Conservation (phyloP, 2,797 vertebrate species). For the Pteropus rufus region DNA sequence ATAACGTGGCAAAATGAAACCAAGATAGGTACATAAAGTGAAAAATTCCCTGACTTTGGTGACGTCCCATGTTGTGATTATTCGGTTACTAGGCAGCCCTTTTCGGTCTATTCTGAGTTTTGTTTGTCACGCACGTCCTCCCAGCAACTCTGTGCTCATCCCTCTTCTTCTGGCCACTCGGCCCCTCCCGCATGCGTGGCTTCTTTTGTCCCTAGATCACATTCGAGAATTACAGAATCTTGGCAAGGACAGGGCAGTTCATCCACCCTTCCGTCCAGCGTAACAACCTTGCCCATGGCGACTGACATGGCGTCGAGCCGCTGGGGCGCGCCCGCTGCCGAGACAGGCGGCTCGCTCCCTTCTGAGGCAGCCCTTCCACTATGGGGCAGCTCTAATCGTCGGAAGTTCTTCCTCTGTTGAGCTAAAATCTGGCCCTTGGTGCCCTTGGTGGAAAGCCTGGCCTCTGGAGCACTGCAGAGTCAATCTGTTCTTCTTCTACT, state of each 20-base stretch:
- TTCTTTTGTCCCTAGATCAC: not conserved
- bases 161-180: not conserved
- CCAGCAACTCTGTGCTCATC: not conserved
- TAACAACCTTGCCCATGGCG: not conserved
- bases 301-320: conserved; percentile 18
- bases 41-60: not conserved
- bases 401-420: not conserved
- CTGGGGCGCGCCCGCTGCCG: rapidly evolving
- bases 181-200: rapidly evolving
- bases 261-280: not conserved
- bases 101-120: not conserved
- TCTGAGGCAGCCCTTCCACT: not conserved
- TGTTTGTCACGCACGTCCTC: not conserved
- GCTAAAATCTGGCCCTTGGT: not conserved
- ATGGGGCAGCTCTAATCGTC: conserved; percentile 35
- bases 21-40: not conserved
- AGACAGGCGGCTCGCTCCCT: not conserved
- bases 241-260: not conserved
- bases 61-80: rapidly evolving
- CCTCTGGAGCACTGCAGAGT: not conserved
- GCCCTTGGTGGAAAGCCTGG: conserved; percentile 56
- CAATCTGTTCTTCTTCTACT: conserved; percentile 6
- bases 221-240: not conserved
- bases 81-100: rapidly evolving
- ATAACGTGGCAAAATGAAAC: not conserved